Conservation (phyloP, 2,113 vertebrate species). For the Ictalurus furcatus region DNA sequence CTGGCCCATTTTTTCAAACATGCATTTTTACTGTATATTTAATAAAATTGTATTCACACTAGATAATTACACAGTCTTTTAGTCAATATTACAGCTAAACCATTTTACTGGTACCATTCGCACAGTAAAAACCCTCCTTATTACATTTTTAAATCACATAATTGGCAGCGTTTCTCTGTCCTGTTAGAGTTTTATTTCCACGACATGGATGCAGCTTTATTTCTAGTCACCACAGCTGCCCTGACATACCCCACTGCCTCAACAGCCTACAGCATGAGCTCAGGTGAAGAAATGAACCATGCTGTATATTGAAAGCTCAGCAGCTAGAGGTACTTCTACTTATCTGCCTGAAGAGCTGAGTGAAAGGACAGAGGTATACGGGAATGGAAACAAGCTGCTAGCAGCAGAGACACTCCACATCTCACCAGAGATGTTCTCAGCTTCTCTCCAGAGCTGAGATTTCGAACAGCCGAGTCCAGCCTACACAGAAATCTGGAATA, state of each 20-base stretch:
- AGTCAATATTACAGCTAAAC: background rate
- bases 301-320: background rate
- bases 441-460: background rate
- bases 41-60: background rate
- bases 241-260: too few species aligned
- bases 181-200: background rate
- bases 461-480: background rate
- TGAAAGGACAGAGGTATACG: background rate
- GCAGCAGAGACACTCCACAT: background rate
- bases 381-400: background rate
- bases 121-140: background rate
- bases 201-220: background rate
- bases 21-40: background rate
- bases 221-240: background rate
- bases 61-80: background rate
- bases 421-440: background rate
- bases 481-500: conserved; percentile 1
- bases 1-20: background rate
- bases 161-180: background rate
- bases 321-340: background rate
- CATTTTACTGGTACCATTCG: background rate
- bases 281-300: background rate
- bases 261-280: background rate
- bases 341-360: background rate
- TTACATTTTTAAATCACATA: background rate